Evolutionary conservation across 2,113 vertebrate genomes (phyloP).

Genomic region (Hymenochirus boettgeri): DNA sequence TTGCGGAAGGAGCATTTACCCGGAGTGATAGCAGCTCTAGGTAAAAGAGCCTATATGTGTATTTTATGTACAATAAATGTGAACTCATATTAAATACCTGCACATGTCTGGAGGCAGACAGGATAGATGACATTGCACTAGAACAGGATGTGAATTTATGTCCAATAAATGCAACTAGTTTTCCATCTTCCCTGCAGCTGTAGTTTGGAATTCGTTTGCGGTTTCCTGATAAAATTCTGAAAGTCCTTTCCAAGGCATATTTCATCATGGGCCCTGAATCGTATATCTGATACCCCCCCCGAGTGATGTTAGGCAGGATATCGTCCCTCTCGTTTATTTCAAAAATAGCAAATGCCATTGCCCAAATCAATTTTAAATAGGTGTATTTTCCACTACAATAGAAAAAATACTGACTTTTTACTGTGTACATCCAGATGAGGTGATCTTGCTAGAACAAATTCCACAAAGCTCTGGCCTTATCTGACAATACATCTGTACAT

Average conservation of each 20-base stretch:
- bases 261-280: slow-evolving; percentile 25
- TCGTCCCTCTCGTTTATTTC: slow-evolving; percentile 16
- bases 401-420: no score
- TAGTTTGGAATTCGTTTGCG: slow-evolving; percentile 7
- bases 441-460: no score
- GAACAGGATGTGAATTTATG: slow-evolving; percentile 11
- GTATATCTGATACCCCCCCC: slow-evolving; percentile 38
- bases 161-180: slow-evolving; percentile 21
- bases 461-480: no score
- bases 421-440: no score
- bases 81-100: no score
- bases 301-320: slow-evolving; percentile 24
- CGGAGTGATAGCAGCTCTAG: no score
- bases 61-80: no score
- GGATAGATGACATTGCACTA: slow-evolving; percentile 23
- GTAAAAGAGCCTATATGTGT: no score
- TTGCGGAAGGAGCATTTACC: no score
- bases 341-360: slow-evolving; percentile 30
- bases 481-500: no score
- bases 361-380: neutral
- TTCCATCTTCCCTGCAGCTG: neutral
- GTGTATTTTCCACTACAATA: no score
- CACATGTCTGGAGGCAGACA: slow-evolving; percentile 15
- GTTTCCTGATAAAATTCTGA: slow-evolving; percentile 23
- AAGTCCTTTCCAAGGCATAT: neutral